Conservation (phyloP, 1,140 invertebrate species). For the Cyrtorhinus lividipennis region DNA sequence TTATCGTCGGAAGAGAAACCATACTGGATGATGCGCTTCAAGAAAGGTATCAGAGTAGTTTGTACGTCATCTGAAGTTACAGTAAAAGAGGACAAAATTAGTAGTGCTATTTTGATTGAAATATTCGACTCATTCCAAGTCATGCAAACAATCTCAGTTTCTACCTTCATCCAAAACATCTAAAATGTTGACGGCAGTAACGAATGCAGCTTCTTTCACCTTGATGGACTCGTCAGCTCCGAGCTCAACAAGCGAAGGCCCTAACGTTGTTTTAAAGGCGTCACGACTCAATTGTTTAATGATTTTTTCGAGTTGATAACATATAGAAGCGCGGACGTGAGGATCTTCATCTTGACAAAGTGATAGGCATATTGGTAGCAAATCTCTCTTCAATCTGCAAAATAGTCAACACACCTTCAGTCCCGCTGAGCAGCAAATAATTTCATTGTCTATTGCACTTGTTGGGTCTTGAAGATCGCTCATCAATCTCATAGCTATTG, state of each 20-base stretch:
- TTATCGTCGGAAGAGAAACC: constrained; percentile 39
- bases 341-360: constrained; percentile 19
- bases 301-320: constrained; percentile 14
- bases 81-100: neutral
- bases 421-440: neutral
- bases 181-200: constrained; percentile 11
- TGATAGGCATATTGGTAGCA: constrained; percentile 14
- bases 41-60: constrained; percentile 34
- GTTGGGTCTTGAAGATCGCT: no score
- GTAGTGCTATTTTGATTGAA: neutral
- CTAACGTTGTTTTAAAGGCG: constrained; percentile 2
- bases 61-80: constrained; percentile 12
- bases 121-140: no score
- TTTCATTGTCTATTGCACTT: no score
- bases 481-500: no score
- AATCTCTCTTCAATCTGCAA: constrained; percentile 18
- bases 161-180: neutral
- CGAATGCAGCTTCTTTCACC: constrained; percentile 18
- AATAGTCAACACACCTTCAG: neutral
- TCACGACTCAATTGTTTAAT: constrained; percentile 4
- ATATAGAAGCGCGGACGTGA: constrained; percentile 16
- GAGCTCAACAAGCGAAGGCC: constrained; percentile 13
- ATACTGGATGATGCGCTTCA: constrained; percentile 38
- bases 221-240: constrained; percentile 10
- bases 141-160: no score